Base-by-base conservation (phyloP, 2,113 vertebrate genomes). In the Sitta europaea region DNA sequence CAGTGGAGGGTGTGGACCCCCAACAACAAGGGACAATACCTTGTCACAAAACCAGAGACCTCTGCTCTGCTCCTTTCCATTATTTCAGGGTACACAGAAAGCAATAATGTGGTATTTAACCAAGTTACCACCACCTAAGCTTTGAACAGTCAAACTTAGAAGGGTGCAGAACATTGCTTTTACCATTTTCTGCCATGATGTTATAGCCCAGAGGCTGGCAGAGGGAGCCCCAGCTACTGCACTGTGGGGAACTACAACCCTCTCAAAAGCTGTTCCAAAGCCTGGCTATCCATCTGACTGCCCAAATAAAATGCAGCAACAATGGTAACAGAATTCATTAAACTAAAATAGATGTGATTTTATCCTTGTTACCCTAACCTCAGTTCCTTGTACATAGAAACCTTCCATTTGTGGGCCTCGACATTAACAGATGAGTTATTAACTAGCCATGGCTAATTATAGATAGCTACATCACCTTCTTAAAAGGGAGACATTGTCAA, bases 361-460 rank as follows among this genome's bases (percentile, higher is more conserved):
- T 88, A 86, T 90, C 85, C 87, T 79, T 94, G 75, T 90, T 86
- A 85, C 90, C 63, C 85, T 97, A 96, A 79, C 81, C 72, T 93
- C 81, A 47, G 67, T 29, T 92, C 51, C 96, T 93, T 88, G 59
- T 95, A 68, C 67, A 59, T 38, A 63, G 79, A 96, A 94, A 63
- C 75, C 75, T 95, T 88, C 79, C 57, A 84, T 97, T 94, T 95
- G 88, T 86, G 65, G 83, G 57, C 48, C 68, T 71, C 42, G 96
- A 95, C 94, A 73, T 81, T 94, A 94, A 97, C 86, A 89, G 90
- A 96, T 95, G 92, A 95, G 94, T 77, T 96, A 95, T 95, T 96
- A 96, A 97, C 81, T 93, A 94, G 86, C 92, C 94, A 40, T 95
- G 92, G 93, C 86, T 96, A 94, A 96, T 97, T 94, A 95, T 73